Evolutionary conservation across 2,113 vertebrate genomes (phyloP), one percentile per base, ranked within the genome.

Genomic region (Scomber scombrus): DNA sequence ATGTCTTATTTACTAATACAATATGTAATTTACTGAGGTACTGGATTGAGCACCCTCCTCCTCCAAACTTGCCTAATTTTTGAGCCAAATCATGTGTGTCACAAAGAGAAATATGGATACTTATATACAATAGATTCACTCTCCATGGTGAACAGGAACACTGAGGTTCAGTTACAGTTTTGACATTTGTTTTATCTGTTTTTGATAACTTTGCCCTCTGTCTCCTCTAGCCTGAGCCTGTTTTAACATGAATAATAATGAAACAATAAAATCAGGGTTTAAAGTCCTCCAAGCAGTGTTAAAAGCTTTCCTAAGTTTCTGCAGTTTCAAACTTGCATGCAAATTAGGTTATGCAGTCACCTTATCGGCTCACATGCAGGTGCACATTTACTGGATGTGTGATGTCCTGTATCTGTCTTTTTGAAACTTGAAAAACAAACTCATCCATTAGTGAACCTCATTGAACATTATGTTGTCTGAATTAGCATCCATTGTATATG

Each of bases 341-440:
- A 11, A 49, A 66, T 29, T 10, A 5, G 11, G 4, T 14, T 19
- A 50, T 71, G 29, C 3, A 23, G 3, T 19, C 0, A 0, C 12
- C 11, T 47, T 15, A 43, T 56, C 11, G 34, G 21, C 55, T 23
- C 7, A 26, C 21, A 21, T 19, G 46, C 70, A 61, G 34, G 19
- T 74, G 18, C n/a, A 9, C 31, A 15, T 47, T 54, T 2, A 47
- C 47, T 56, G 26, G 15, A n/a, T 62, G 5, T 46, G 18, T 11
- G 7, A 15, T 49, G 15, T 51, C 11, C 18, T 1, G 0, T 18
- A 54, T 55, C n/a, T 63, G 14, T 71, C 46, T 57, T 3, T 68
- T 63, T 52, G 6, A 47, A 54, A 67, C 55, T 52, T 45, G 11
- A 57, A 51, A 72, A 57, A 56, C 3, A 43, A 58, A 71, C 66